A percentile compares a stretch with the other conserved stretches of the same genome.
phyloP scores from a whole-genome alignment of 2,888 invertebrate species.

The Oligia fasciuncula region DNA sequence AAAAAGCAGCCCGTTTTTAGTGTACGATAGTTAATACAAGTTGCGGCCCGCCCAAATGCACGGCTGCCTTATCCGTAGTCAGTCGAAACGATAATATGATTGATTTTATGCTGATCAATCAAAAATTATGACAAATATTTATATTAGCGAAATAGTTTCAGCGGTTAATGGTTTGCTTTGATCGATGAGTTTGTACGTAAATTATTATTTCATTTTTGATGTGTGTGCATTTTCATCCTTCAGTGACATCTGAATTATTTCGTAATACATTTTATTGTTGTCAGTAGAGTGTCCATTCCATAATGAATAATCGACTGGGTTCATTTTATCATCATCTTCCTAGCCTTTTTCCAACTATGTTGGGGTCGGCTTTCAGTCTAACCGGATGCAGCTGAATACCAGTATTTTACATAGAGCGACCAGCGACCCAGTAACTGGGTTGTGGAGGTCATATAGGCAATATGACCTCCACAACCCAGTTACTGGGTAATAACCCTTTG shows the following conservation, averaged over 20 bases:
- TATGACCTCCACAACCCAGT: too few species aligned
- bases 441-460: too few species aligned
- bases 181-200: slow-evolving; percentile 35
- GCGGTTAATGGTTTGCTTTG: slow-evolving; percentile 20
- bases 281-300: background rate
- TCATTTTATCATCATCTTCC: background rate
- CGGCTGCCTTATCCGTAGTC: slow-evolving; percentile 21
- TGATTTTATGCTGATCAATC: slow-evolving; percentile 51
- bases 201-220: background rate
- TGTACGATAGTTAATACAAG: background rate
- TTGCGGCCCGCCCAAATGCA: background rate
- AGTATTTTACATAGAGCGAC: too few species aligned
- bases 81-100: slow-evolving; percentile 55
- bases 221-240: slow-evolving; percentile 7
- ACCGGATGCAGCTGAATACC: too few species aligned
- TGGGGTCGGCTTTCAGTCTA: too few species aligned
- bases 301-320: background rate
- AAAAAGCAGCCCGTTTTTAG: too few species aligned
- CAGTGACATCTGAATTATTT: background rate
- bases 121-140: slow-evolving; percentile 37
- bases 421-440: too few species aligned
- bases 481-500: too few species aligned
- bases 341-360: too few species aligned
- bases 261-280: background rate
- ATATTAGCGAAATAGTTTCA: slow-evolving; percentile 35